Evolutionary conservation across 2,888 invertebrate genomes (phyloP), one percentile per base, ranked within the genome.

Genomic region (Leptura quadrifasciata): DNA sequence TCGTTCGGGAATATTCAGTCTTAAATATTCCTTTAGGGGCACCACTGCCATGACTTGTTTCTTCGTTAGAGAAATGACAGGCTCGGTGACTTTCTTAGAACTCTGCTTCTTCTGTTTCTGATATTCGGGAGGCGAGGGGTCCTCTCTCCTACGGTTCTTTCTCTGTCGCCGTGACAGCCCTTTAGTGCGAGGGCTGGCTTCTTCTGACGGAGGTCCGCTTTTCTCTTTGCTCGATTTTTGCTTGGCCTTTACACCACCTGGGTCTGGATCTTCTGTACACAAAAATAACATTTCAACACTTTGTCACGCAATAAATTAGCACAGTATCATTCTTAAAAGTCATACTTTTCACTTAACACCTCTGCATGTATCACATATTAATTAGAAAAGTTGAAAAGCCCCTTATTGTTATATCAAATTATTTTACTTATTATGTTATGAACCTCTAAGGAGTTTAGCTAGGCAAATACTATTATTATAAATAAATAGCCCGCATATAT

Each of bases 121-220:
- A 4, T 61, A 82, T 47, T 83, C 85, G 6, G 87, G 80, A 1
- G 84, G 84, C 10, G 86, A 83, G 73, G 83, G 82, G 39, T 86
- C 78, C 57, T 79, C 75, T 70, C 80, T 76, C 24, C 74, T 76
- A 64, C 91, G 88, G 81, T 92, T 92, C 81, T 91, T 92, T 15
- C 90, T 88, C 82, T 92, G 91, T 2, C 91, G 87, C 0, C 92
- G 87, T 88, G 90, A 92, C 86, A 91, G 89, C 86, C 91, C 87
- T 84, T 88, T 89, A 87, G 88, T 87, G 87, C 90, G 86, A 88
- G 91, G 85, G 60, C 83, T 85, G 27, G 82, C 89, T 87, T 91
- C 89, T 87, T 90, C 86, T 85, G 91, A 88, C 84, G 90, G 88
- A 83, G 90, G 89, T 83, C 89, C 88, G 84, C 79, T 82, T 72